Conservation (phyloP, 2,888 invertebrate species). For the Geophilus truncorum region DNA sequence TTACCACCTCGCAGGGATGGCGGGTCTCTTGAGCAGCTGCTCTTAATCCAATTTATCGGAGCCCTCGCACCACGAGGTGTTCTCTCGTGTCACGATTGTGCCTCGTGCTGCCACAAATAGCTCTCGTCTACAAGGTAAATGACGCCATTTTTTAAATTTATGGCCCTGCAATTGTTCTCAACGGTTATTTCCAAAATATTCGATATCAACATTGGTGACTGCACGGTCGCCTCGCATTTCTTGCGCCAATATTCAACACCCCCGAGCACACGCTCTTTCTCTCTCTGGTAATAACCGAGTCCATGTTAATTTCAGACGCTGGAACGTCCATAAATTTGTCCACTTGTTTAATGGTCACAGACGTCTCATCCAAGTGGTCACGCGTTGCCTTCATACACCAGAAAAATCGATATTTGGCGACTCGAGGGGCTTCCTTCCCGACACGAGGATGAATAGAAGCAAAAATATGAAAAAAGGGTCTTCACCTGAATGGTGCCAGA, state of each 20-base stretch:
- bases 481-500: background rate
- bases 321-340: background rate
- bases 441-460: background rate
- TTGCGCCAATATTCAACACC: background rate
- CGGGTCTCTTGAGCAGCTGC: conserved; percentile 29
- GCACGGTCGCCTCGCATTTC: background rate
- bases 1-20: conserved; percentile 30
- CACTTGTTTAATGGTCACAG: background rate
- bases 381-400: background rate
- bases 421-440: background rate
- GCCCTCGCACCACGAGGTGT: conserved; percentile 15
- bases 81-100: background rate
- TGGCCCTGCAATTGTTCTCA: conserved; percentile 6
- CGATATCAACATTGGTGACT: conserved; percentile 12
- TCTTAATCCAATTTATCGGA: conserved; percentile 31
- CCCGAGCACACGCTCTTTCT: background rate
- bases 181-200: conserved; percentile 30
- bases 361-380: background rate
- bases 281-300: background rate
- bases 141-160: conserved; percentile 30
- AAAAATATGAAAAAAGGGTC: background rate
- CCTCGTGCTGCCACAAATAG: background rate
- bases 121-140: conserved; percentile 23
- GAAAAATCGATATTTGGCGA: conserved; percentile 11
- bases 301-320: background rate